Evolutionary conservation across 2,888 invertebrate genomes (phyloP).

Genomic region (Polia nebulosa): DNA sequence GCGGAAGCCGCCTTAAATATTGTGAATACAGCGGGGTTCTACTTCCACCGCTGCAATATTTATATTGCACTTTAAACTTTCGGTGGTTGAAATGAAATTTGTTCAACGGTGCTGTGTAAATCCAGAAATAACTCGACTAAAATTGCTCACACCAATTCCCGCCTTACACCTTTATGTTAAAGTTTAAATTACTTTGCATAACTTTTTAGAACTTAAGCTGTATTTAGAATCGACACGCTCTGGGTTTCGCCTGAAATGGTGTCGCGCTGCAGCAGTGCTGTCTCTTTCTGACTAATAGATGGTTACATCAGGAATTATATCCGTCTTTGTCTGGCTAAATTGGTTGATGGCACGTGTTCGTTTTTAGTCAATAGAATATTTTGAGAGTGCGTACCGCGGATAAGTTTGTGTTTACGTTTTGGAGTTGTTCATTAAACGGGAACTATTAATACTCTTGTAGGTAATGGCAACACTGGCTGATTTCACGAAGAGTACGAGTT

Average conservation of each 20-base stretch:
- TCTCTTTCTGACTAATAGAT: conserved; percentile 69
- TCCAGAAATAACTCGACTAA: conserved; percentile 80
- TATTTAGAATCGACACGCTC: conserved; percentile 59
- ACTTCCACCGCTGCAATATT: conserved; percentile 78
- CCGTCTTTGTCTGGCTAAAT: conserved; percentile 74
- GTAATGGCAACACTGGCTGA: conserved; percentile 36
- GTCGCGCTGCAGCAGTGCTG: conserved; percentile 78
- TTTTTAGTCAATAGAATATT: conserved; percentile 81
- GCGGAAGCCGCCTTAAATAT: conserved; percentile 64
- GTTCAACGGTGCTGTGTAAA: conserved; percentile 80
- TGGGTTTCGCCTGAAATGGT: conserved; percentile 86
- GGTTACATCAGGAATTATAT: conserved; percentile 51
- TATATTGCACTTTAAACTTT: conserved; percentile 86
- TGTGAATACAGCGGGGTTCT: conserved; percentile 69
- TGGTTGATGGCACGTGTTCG: conserved; percentile 71
- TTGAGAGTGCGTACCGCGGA: conserved; percentile 70
- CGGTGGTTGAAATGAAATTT: conserved; percentile 87
- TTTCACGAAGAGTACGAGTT: conserved; percentile 28
- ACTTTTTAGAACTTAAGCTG: conserved; percentile 57
- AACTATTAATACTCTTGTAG: conserved; percentile 48
- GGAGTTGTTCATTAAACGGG: conserved; percentile 58
- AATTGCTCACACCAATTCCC: conserved; percentile 36
- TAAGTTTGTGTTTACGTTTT: conserved; percentile 67
- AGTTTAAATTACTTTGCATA: conserved; percentile 43
- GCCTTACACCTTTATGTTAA: conserved; percentile 37